Evolutionary conservation across 2,797 vertebrate genomes (phyloP).

Genomic region (Gouania willdenowi): DNA sequence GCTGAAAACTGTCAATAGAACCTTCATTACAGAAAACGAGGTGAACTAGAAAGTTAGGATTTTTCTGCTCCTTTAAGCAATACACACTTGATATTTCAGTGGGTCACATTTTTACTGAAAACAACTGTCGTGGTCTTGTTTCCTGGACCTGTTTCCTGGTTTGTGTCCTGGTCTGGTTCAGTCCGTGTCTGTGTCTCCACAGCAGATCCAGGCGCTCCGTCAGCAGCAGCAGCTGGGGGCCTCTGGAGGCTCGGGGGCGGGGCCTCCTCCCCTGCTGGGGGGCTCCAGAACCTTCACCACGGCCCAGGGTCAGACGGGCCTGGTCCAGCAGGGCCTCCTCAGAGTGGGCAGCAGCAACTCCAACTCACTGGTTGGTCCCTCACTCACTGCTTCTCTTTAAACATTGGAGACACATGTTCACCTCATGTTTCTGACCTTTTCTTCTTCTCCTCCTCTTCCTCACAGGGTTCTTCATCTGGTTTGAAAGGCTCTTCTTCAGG

Average conservation of each 20-base stretch:
- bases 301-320: constrained; percentile 83
- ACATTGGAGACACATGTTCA: too few relatives aligned
- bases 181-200: constrained; percentile 79
- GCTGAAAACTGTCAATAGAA: too few relatives aligned
- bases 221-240: constrained; percentile 83
- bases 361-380: constrained; percentile 85
- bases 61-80: too few relatives aligned
- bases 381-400: too few relatives aligned
- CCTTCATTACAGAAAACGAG: too few relatives aligned
- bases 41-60: too few relatives aligned
- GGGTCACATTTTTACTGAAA: too few relatives aligned
- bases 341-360: constrained; percentile 80
- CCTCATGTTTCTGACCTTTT: background rate
- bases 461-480: constrained; percentile 77
- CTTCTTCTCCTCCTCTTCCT: too few relatives aligned
- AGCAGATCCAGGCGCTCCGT: constrained; percentile 91
- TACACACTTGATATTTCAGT: too few relatives aligned
- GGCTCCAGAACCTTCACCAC: constrained; percentile 81
- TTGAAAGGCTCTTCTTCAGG: constrained; percentile 81
- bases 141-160: too few relatives aligned
- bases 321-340: constrained; percentile 86
- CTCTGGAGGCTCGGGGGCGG: constrained; percentile 70
- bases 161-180: constrained; percentile 53
- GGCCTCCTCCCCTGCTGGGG: constrained; percentile 87
- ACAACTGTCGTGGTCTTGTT: too few relatives aligned